Evolutionary conservation across 2,888 invertebrate species (phyloP).

Genomic region (Dioctria rufipes): DNA sequence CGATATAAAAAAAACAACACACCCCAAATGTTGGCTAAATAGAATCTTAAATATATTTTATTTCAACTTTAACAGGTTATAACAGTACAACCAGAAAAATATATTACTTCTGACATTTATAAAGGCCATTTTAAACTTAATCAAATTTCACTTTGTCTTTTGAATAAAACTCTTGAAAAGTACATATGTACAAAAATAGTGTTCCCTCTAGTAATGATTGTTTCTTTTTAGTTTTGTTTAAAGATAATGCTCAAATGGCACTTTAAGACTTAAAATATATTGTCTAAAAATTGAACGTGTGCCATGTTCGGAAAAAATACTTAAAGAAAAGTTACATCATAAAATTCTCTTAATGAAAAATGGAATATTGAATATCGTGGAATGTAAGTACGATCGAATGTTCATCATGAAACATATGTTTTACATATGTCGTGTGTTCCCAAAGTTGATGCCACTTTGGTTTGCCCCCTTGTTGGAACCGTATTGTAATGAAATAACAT

Average conservation of each 20-base stretch:
- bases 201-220: constrained; percentile 44
- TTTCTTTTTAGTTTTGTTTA: not conserved
- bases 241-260: constrained; percentile 28
- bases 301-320: constrained; percentile 16
- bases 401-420: constrained; percentile 60
- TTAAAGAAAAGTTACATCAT: not conserved
- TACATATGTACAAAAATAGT: constrained; percentile 23
- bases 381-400: constrained; percentile 47
- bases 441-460: constrained; percentile 97
- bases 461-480: constrained; percentile 98
- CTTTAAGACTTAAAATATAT: constrained; percentile 24
- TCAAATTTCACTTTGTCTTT: constrained; percentile 33
- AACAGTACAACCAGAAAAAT: constrained; percentile 58
- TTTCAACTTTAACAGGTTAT: constrained; percentile 56
- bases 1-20: not conserved
- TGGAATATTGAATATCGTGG: constrained; percentile 25
- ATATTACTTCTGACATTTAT: constrained; percentile 48
- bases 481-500: constrained; percentile 94
- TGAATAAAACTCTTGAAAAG: constrained; percentile 33
- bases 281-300: constrained; percentile 30
- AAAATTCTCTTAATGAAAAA: constrained; percentile 12
- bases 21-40: constrained; percentile 30
- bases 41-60: constrained; percentile 48
- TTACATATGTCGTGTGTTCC: constrained; percentile 98
- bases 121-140: constrained; percentile 40